A percentile compares a stretch with the other conserved stretches of the same genome.
phyloP scores from a whole-genome alignment of 2,113 vertebrate genomes.

The Turnix velox region DNA sequence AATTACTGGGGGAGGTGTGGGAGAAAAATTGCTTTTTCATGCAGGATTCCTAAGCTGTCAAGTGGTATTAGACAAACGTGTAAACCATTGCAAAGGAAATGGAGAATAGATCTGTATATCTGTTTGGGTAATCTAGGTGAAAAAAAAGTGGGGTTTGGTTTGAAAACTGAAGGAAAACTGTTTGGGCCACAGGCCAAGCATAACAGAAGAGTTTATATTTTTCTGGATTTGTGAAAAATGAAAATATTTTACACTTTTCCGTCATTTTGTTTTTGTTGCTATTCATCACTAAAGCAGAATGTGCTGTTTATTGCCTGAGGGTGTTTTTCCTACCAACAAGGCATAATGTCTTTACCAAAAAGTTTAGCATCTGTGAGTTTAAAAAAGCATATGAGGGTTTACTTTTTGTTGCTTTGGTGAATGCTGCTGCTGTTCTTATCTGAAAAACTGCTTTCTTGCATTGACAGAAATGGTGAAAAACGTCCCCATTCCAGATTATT shows the following conservation, averaged over 20 bases:
- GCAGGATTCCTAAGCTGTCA: neutral
- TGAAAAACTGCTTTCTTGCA: slow-evolving; percentile 9
- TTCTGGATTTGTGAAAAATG: slow-evolving; percentile 31
- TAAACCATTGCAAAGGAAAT: neutral
- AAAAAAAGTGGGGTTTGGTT: neutral
- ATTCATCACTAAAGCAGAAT: slow-evolving; percentile 19
- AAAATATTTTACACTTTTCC: slow-evolving; percentile 11
- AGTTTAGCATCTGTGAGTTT: neutral
- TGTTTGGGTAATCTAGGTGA: neutral
- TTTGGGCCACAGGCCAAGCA: slow-evolving; percentile 13
- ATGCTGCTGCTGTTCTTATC: slow-evolving; percentile 26
- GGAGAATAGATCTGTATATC: neutral
- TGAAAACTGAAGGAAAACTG: neutral
- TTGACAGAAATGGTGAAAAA: slow-evolving; percentile 49
- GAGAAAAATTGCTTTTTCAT: neutral
- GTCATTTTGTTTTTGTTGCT: slow-evolving; percentile 15
- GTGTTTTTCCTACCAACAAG: neutral
- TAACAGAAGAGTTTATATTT: neutral
- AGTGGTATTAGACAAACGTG: neutral
- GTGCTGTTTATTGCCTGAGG: slow-evolving; percentile 18
- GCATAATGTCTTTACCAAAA: slow-evolving; percentile 40
- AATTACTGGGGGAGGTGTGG: neutral
- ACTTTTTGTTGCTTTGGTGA: slow-evolving; percentile 4
- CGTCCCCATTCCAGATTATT: slow-evolving; percentile 5
- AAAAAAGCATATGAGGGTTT: slow-evolving; percentile 11